Evolutionary conservation across 1,140 invertebrate species (phyloP).

Genomic region (Formica selysi): DNA sequence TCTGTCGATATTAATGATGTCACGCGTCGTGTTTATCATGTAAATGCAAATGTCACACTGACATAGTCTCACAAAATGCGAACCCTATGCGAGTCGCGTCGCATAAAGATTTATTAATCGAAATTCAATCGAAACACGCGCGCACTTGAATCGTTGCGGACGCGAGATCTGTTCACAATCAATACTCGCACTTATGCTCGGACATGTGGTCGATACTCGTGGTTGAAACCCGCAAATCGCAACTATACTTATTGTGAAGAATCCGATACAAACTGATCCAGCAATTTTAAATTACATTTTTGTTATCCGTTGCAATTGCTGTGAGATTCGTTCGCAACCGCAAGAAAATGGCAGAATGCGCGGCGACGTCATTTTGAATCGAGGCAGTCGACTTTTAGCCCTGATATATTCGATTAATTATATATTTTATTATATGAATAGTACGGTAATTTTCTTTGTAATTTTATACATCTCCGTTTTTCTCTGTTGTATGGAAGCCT

Average conservation of each 20-base stretch:
- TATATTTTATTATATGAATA: background rate
- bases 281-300: conserved; percentile 45
- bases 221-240: conserved; percentile 18
- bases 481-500: background rate
- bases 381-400: background rate
- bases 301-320: conserved; percentile 3
- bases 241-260: conserved; percentile 37
- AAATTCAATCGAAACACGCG: background rate
- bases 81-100: background rate
- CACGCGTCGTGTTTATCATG: background rate
- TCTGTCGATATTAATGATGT: conserved; percentile 18
- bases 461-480: background rate
- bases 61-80: background rate
- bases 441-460: background rate
- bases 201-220: conserved; percentile 20
- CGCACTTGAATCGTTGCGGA: background rate
- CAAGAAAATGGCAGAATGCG: background rate
- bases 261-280: conserved; percentile 19
- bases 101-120: background rate
- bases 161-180: conserved; percentile 38
- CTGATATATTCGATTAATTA: conserved; percentile 12
- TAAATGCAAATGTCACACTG: background rate
- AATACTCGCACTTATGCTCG: conserved; percentile 41
- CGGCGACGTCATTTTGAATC: background rate
- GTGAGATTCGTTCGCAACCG: conserved; percentile 34